Evolutionary conservation across 2,888 invertebrate genomes (phyloP), one percentile per base, ranked within the genome.

Genomic region (Pristionchus exspectatus): DNA sequence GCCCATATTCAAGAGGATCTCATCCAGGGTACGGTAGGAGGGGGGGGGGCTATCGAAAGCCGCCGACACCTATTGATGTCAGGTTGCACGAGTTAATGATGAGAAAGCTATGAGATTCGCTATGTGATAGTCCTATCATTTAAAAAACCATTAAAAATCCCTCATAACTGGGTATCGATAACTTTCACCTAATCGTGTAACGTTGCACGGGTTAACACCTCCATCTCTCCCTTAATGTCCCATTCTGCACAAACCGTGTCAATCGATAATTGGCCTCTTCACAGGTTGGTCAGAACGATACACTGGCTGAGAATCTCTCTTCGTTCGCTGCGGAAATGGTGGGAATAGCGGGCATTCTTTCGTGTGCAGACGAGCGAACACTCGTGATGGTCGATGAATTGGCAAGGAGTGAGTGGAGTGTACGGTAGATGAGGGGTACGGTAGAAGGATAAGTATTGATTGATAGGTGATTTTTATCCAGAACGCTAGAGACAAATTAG

Each of bases 351-450:
- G 63, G n/a, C 94, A 97, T 98, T 91, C 95, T 97, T 83, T 97
- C 97, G 93, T 97, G 97, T 87, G 95, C 97, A n/a, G 97, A 97
- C 0, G 95, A 96, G 24, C 96, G 96, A 27, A 97, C 98, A 74
- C 95, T 98, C 87, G 96, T 98, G 16, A 96, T 98, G 90, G 96
- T 98, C 91, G 98, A 98, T 95, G 98, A 98, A 95, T 96, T 98
- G 21, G 98, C 98, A 94, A 96, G 97, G 94, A 97, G 96, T 96
- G 92, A 81, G 93, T 88, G 30, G 21, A 44, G 77, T 50, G n/a
- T 77, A 50, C 77, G 44, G 77, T 77, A 44, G 38, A 21, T 21
- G 59, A 27, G 24, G 54, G 56, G 56, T 30, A 27, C 38, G 21
- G 59, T 24, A n/a, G 44, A 77, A 24, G 44, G 72, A 44, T 56